Base-by-base conservation (phyloP, 1,140 invertebrate species). In the Brachionus koreanus region DNA sequence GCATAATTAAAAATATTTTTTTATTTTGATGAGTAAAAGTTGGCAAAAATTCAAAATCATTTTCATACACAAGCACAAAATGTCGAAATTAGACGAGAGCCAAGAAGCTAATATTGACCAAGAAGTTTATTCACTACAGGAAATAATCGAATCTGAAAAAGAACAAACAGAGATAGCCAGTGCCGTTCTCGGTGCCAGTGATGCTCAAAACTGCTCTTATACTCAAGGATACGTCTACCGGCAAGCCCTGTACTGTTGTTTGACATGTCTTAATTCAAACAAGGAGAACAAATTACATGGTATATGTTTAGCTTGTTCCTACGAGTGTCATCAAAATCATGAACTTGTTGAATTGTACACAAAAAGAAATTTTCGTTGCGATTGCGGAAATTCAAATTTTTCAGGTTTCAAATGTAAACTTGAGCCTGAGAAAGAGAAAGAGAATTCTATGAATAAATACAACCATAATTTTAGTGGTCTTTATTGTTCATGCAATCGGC, bases 301-400 rank as follows among this genome's bases (percentile, higher is more conserved):
- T 19, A 74, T 72, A 37, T 99, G 97, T 88, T 89, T 98, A 5
- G 97, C 96, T 13, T 99, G 97, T 87, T 94, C 93, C 85, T 93
- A 95, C 83, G 92, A 93, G 83, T 99, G 97, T 86, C 97, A 99
- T 87, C 95, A 97, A 85, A 94, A 93, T 33, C 97, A 99, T 89
- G 94, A 98, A 23, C 90, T 99, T 1, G 90, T 97, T 82, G 97
- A 99, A 88, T 90, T 99, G 0, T 99, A 98, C 86, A 99, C 97
- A 0, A 99, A 99, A 89, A 91, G 92, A 67, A 93, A 95, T 86
- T 98, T 98, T 85, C 91, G 94, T 49, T 99, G 97, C 89, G 97
- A 99, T 88, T 99, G 97, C 90, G 97, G 97, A 16, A 98, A 96
- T 87, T 90, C 90, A 5, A 95, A 94, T 84, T 95, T 98, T 88